A percentile compares a stretch with the other conserved stretches of the same genome.
phyloP scores from a whole-genome alignment of 2,113 vertebrate species.

The Hypanus sabinus region DNA sequence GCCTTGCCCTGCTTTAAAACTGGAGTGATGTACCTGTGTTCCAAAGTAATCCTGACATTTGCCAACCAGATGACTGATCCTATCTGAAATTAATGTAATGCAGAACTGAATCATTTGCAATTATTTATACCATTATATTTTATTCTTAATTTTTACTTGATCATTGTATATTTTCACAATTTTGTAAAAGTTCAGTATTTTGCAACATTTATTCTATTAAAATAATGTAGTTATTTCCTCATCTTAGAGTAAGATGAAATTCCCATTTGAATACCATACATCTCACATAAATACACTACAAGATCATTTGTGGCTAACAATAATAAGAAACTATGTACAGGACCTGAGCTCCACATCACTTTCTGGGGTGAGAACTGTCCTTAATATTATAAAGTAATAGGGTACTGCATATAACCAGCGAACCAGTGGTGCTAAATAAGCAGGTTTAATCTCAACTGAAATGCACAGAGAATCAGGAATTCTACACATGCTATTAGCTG shows the following conservation, averaged over 20 bases:
- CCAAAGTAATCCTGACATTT: not conserved
- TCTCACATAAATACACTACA: not conserved
- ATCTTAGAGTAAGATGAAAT: too few species aligned
- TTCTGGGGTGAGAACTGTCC: conserved; percentile 10
- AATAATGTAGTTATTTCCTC: not conserved
- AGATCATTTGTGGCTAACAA: not conserved
- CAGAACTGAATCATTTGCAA: not conserved
- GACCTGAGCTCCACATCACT: not conserved
- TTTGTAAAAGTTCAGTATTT: not conserved
- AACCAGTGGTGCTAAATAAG: conserved; percentile 33
- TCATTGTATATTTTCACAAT: not conserved
- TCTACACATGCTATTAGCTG: conserved; percentile 17
- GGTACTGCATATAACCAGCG: not conserved
- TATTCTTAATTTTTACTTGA: not conserved
- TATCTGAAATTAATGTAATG: not conserved
- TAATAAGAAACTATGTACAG: not conserved
- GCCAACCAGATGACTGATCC: not conserved
- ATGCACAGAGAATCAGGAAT: not conserved
- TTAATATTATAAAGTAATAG: conserved; percentile 16
- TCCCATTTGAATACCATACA: not conserved
- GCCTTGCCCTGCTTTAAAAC: not conserved
- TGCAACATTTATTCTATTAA: not conserved
- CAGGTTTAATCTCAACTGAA: conserved; percentile 21
- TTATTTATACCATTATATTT: not conserved
- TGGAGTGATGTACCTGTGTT: not conserved